Base-by-base conservation (phyloP, 2,113 vertebrate species). In the Progne subis region DNA sequence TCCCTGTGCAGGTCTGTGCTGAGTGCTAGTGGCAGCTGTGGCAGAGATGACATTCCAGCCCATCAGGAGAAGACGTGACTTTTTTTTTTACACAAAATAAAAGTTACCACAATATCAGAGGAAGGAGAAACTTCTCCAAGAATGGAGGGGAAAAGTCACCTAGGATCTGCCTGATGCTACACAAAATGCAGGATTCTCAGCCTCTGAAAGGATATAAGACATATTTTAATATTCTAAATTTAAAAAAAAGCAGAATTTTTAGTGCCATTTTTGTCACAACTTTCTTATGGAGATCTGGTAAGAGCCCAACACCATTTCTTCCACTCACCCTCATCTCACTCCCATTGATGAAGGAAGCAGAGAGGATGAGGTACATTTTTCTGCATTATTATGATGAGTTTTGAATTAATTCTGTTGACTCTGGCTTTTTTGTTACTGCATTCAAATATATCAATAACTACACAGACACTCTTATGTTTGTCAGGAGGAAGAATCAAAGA, bases 321-420 rank as follows among this genome's bases (percentile, higher is more conserved):
- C 57, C 23, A 10, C 19, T 67, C 32, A 12, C 2, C 3, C 37
- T 37, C 37, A 37, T 37, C 37, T 37, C 37, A 37, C 37, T 37
- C 37, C 37, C 37, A 44, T 4, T 25, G 19, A 56, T 1, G 3
- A 18, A 71, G 29, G 17, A 26, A 81, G 37, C 0, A 0, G 2
- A 50, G 24, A 39, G 21, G 24, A 39, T 0, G 0, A 84, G 26
- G 7, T 49, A 34, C 6, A 10, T 41, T 60, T 26, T 64, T 80
- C 19, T 67, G 29, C 23, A 57, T 17, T 37, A 16, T 34, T 67
- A 15, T 2, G 0, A 25, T 47, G 25, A 63, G 19, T 81, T 80
- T 67, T 14, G 29, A 47, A 61, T 52, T 8, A 71, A 63, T 63
- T 43, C 11, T 34, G 7, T 44, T 12, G 17, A 18, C 6, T 39